phyloP scores from a whole-genome alignment of 2,113 vertebrate genomes.

The Hyla sarda region DNA sequence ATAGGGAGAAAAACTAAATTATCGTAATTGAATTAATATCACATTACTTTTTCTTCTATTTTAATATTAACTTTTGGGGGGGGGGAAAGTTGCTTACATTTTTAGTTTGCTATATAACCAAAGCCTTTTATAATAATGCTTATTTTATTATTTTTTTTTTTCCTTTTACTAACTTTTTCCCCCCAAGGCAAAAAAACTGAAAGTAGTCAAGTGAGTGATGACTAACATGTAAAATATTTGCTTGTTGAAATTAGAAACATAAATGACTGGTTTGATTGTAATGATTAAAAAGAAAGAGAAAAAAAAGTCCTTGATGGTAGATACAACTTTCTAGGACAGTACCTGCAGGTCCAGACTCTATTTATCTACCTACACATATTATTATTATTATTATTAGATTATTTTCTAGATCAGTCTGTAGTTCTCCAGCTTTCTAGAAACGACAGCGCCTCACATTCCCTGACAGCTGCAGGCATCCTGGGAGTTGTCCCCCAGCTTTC shows the following conservation, averaged over 20 bases:
- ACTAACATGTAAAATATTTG: conserved; percentile 50
- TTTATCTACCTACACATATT: not conserved
- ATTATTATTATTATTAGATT: too few species aligned
- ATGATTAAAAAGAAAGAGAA: not conserved
- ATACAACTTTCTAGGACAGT: not conserved
- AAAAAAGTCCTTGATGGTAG: not conserved
- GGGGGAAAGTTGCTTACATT: too few species aligned
- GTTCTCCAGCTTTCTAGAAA: not conserved
- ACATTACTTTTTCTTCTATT: too few species aligned
- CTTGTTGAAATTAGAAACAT: conserved; percentile 20
- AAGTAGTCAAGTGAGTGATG: conserved; percentile 52
- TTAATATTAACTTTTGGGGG: too few species aligned
- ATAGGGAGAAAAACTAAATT: too few species aligned
- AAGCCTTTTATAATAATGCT: not conserved
- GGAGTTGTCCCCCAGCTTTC: not conserved
- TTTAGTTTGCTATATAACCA: not conserved
- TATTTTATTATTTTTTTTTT: not conserved
- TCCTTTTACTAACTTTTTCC: not conserved
- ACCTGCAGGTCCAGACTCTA: not conserved
- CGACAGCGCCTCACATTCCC: not conserved
- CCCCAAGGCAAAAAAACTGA: conserved; percentile 51
- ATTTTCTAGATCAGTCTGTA: not conserved
- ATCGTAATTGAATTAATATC: too few species aligned
- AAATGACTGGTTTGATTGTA: conserved; percentile 2
- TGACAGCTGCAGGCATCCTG: not conserved